Base-by-base conservation (phyloP, 2,888 invertebrate species). In the Tachina fera region DNA sequence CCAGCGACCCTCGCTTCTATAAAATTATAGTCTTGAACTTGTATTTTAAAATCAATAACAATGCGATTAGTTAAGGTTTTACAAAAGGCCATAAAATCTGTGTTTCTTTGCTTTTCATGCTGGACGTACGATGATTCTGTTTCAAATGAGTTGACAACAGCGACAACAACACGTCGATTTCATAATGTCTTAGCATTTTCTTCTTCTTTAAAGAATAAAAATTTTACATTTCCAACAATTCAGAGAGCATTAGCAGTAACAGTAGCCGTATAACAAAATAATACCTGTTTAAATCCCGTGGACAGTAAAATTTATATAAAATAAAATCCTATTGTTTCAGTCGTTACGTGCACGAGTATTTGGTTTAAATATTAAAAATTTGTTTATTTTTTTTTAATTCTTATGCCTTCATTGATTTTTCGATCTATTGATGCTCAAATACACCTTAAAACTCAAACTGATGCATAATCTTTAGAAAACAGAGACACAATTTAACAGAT, bases 131-230 rank as follows among this genome's bases (percentile, higher is more conserved):
- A 90, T 90, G 91, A 90, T 91, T 90, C 89, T 90, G 89, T 90
- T 91, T 90, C 89, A 87, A 91, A 90, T 88, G 88, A 86, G 82
- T 87, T 90, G 89, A 89, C 90, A 90, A 87, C 84, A 87, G 77
- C 87, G 87, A 87, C 87, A 86, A 87, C 88, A 88, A 79, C 83
- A 70, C 87, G 86, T 87, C 86, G 83, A 84, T 79, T 31, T 79
- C 74, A 84, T 87, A 86, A 87, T 60, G 53, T 61, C 19, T 72
- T 71, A 83, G 72, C 75, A 31, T 31, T 67, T 43, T 53, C n/a
- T 65, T 65, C 22, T 61, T 63, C 47, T 47, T 80, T 72, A 43
- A 74, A 74, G 67, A 70, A 70, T 41, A 72, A 58, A 49, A 31
- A 31, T 43, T 16, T 0, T 41, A 49, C 45, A 58, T 77, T 51